Percentiles rank a stretch among this genome's conserved stretches.
Conservation (phyloP, 1,140 invertebrate genomes). For the Drosophila ironensis region DNA sequence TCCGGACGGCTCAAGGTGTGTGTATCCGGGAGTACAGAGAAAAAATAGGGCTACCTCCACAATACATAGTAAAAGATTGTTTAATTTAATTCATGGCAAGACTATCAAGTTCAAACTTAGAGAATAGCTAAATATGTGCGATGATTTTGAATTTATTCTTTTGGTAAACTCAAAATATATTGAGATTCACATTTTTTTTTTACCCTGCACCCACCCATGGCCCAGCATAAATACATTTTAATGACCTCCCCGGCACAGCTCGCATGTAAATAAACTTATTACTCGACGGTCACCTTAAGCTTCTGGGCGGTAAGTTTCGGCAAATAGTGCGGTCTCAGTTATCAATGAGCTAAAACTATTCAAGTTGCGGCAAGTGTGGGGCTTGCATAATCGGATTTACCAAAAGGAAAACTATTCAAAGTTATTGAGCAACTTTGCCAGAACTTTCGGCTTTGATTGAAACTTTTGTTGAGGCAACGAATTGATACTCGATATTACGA, state of each 20-base stretch:
- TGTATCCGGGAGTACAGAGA: background rate
- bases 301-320: slow-evolving; percentile 50
- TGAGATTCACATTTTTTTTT: too few species aligned
- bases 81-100: background rate
- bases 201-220: background rate
- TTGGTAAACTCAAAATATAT: too few species aligned
- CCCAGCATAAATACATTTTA: slow-evolving; percentile 60
- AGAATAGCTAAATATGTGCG: too few species aligned
- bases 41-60: background rate
- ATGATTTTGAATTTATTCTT: too few species aligned
- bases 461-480: slow-evolving; percentile 8
- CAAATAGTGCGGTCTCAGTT: slow-evolving; percentile 26
- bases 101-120: too few species aligned
- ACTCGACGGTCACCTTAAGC: slow-evolving; percentile 27
- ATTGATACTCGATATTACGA: slow-evolving; percentile 17
- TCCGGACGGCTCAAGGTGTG: slow-evolving; percentile 31
- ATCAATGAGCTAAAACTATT: slow-evolving; percentile 42
- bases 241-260: slow-evolving; percentile 19
- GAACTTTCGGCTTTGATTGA: slow-evolving; percentile 25
- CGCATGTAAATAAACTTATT: slow-evolving; percentile 54
- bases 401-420: slow-evolving; percentile 28
- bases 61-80: background rate
- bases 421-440: slow-evolving; percentile 26
- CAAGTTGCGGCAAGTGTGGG: slow-evolving; percentile 30
- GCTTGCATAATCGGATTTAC: slow-evolving; percentile 31